These are phyloP conservation scores for Doryteuthis pealeii DNA, from an alignment of 1,140 invertebrate genomes.

Conservation along the genomic window DNA sequence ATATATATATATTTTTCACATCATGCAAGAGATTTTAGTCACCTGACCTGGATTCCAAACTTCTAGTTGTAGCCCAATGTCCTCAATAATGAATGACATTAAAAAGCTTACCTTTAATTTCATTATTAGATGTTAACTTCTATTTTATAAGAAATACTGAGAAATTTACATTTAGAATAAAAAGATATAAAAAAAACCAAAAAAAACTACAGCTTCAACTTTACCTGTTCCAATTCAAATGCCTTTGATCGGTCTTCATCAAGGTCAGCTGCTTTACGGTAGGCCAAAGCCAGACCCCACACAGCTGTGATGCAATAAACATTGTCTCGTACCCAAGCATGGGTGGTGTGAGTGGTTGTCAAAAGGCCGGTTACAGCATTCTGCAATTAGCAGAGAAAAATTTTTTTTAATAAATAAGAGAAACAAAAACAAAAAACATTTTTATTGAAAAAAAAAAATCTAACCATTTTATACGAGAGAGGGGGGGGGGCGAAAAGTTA, in stretches of 20 bases:
- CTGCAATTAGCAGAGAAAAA: constrained; percentile 60
- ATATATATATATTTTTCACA: no score
- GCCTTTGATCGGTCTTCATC: constrained; percentile 98
- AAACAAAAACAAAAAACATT: background rate
- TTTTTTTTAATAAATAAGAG: background rate
- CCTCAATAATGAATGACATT: no score
- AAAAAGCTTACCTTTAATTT: no score
- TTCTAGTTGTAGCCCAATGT: no score
- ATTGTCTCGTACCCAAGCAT: constrained; percentile 99
- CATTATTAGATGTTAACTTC: no score
- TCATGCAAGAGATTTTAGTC: no score
- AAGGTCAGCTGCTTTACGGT: constrained; percentile 97
- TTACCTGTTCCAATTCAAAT: constrained; percentile 91
- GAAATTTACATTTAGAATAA: no score
- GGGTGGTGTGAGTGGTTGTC: constrained; percentile 75
- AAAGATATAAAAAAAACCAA: constrained; percentile 55
- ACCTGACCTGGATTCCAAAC: no score
- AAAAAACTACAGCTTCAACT: constrained; percentile 38
- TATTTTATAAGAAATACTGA: no score
- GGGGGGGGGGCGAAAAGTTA: no score
- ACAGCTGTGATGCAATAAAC: constrained; percentile 95
- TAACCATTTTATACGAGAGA: background rate
- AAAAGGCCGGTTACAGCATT: constrained; percentile 89
- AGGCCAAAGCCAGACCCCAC: constrained; percentile 97
- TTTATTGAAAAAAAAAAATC: background rate